Base-by-base conservation (phyloP, 2,888 invertebrate genomes). In the Lomographa bimaculata region DNA sequence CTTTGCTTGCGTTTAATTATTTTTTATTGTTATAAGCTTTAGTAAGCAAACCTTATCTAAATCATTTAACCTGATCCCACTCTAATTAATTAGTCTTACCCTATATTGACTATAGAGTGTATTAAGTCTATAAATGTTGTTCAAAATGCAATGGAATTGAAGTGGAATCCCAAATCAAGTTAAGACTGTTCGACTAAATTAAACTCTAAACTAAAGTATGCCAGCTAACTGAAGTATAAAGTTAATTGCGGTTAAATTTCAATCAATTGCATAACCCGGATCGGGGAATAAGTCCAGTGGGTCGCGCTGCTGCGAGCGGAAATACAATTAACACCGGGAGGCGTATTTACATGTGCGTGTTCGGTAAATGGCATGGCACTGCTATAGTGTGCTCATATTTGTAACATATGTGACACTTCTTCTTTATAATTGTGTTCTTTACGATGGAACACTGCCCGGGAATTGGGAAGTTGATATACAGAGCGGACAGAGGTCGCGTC, bases 301-400 rank as follows among this genome's bases (percentile, higher is more conserved):
- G 51, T 53, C 50, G 50, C 38, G 40, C 38, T 45, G 45, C 38
- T 30, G 28, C 26, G 34, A 44, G 44, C 50, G 57, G 52, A 59
- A 60, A 50, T 54, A 61, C 61, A 66, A 65, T 70, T 61, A 65
- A 57, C 61, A 53, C n/a, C n/a, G n/a, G n/a, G n/a, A n/a, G n/a
- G n/a, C n/a, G n/a, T n/a, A n/a, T n/a, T n/a, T n/a, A n/a, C n/a
- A n/a, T n/a, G n/a, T n/a, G n/a, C n/a, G n/a, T n/a, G n/a, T n/a
- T n/a, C n/a, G n/a, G n/a, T n/a, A n/a, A n/a, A n/a, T n/a, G n/a
- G n/a, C n/a, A n/a, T n/a, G n/a, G n/a, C n/a, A n/a, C n/a, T n/a
- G n/a, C n/a, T n/a, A n/a, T n/a, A n/a, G n/a, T n/a, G n/a, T n/a
- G n/a, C n/a, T n/a, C n/a, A n/a, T n/a, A n/a, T n/a, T n/a, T n/a